These are phyloP conservation scores for Chelon labrosus DNA, from an alignment of 2,797 vertebrate genomes.

Conservation along the genomic window DNA sequence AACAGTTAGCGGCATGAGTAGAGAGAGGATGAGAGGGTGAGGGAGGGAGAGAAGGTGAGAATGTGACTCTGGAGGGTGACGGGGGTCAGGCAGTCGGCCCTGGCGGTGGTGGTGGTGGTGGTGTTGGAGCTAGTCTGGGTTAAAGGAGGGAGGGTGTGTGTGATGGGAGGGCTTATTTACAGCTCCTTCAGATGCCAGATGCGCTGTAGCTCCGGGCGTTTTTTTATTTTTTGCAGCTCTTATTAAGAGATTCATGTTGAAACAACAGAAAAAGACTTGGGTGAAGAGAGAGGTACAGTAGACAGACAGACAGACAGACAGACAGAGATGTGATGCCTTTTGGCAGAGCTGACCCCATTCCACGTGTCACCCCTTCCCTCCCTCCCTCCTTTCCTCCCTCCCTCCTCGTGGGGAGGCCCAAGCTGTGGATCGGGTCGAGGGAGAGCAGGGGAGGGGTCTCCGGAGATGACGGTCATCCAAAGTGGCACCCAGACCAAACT, in stretches of 20 bases:
- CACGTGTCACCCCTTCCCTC: slow-evolving; percentile 25
- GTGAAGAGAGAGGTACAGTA: slow-evolving; percentile 29
- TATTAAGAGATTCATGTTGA: slow-evolving; percentile 1
- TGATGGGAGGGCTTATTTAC: slow-evolving; percentile 32
- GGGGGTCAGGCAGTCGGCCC: slow-evolving; percentile 35
- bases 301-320: slow-evolving; percentile 59
- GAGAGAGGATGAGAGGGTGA: too few relatives aligned
- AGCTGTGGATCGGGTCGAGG: slow-evolving; percentile 33
- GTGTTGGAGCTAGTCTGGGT: too few relatives aligned
- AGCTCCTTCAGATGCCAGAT: slow-evolving; percentile 29
- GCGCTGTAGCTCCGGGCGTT: slow-evolving; percentile 24
- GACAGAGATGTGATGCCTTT: slow-evolving; percentile 77
- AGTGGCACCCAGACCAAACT: slow-evolving; percentile 82
- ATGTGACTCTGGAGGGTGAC: slow-evolving; percentile 38
- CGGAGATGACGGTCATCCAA: slow-evolving; percentile 74
- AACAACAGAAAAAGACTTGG: background rate
- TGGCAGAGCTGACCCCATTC: slow-evolving; percentile 81
- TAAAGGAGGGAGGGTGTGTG: background rate
- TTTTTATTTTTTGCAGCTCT: background rate
- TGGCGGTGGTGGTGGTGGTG: too few relatives aligned
- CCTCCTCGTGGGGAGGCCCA: slow-evolving; percentile 24
- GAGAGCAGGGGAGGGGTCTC: slow-evolving; percentile 36
- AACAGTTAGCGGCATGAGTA: slow-evolving; percentile 1
- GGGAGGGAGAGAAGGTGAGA: too few relatives aligned
- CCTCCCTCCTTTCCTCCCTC: too few relatives aligned